phyloP scores from a whole-genome alignment of 2,888 invertebrate genomes.

The Troides oblongomaculatus region DNA sequence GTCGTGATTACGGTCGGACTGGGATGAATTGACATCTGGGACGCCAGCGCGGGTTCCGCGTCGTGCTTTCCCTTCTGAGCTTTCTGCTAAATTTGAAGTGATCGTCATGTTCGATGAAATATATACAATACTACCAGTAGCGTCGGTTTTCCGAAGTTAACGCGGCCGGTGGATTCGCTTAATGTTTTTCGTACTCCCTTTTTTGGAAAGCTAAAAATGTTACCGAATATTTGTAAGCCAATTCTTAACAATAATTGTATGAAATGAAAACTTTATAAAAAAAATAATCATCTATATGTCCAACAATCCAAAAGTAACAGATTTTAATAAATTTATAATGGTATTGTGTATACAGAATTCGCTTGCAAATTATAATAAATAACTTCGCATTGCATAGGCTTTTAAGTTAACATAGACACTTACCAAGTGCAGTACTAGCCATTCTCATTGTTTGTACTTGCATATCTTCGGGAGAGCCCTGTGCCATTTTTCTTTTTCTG shows the following conservation, averaged over 20 bases:
- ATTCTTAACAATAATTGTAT: too few relatives aligned
- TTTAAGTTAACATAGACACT: slow-evolving; percentile 42
- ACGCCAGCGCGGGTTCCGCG: slow-evolving; percentile 59
- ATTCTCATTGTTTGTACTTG: slow-evolving; percentile 85
- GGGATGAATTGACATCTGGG: slow-evolving; percentile 77
- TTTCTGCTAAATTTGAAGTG: slow-evolving; percentile 69
- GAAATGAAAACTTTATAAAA: too few relatives aligned
- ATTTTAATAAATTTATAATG: background rate
- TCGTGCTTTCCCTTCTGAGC: slow-evolving; percentile 68
- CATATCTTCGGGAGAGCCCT: slow-evolving; percentile 81
- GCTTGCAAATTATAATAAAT: background rate
- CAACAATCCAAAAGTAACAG: background rate
- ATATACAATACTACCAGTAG: slow-evolving; percentile 41
- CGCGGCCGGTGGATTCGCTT: background rate
- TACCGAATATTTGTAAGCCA: too few relatives aligned
- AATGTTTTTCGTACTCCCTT: slow-evolving; percentile 10
- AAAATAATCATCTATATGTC: too few relatives aligned
- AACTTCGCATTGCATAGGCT: slow-evolving; percentile 6
- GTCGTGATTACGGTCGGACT: slow-evolving; percentile 64
- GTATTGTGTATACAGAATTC: background rate
- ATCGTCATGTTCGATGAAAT: slow-evolving; percentile 54
- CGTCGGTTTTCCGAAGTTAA: background rate
- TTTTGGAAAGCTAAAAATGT: background rate
- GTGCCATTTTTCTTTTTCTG: slow-evolving; percentile 86
- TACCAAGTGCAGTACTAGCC: slow-evolving; percentile 85